Evolutionary conservation across 2,888 invertebrate species (phyloP), one percentile per base, ranked within the genome.

Genomic region (Periphyllus acericola): DNA sequence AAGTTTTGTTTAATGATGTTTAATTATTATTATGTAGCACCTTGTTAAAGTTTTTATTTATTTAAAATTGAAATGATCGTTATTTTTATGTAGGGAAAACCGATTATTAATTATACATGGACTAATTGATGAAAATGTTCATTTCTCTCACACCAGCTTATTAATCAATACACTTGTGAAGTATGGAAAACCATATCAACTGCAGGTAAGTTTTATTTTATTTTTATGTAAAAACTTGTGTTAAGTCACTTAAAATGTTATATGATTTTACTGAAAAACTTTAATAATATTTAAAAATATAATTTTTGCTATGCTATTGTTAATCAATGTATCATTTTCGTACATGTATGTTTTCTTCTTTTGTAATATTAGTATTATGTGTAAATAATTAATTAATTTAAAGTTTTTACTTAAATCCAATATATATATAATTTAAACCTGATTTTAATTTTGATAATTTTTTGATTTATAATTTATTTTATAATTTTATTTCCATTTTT

Each of bases 51-150:
- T 68, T 4, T 68, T 9, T 68, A 68, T 68, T 72, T 40, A 89
- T 89, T 60, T 79, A 78, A 66, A 66, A 60, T 68, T 40, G 17
- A 68, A 1, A 86, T 89, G n/a, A n/a, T n/a, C n/a, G n/a, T 89
- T 66, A 88, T 89, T 90, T 89, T 82, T 92, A 60, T 91, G 0
- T 92, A 96, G 96, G 91, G 96, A 96, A 91, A 96, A 96, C 91
- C 94, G 99, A 66, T 92, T 99, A 90, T 93, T 99, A 32, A 96
- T 99, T 71, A 97, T 99, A 90, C 99, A 99, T 92, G 99, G 99
- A 3, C 93, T 99, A 89, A 98, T 98, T 88, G 99, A 99, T 92
- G 99, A 99, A 92, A 99, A 99, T 92, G 99, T 99, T 0, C 99
- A 99, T 92, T 99, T 99, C 92, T 95, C 96, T 90, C 99, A 99